Evolutionary conservation across 2,113 vertebrate species (phyloP).

Genomic region (Crypturellus undulatus): DNA sequence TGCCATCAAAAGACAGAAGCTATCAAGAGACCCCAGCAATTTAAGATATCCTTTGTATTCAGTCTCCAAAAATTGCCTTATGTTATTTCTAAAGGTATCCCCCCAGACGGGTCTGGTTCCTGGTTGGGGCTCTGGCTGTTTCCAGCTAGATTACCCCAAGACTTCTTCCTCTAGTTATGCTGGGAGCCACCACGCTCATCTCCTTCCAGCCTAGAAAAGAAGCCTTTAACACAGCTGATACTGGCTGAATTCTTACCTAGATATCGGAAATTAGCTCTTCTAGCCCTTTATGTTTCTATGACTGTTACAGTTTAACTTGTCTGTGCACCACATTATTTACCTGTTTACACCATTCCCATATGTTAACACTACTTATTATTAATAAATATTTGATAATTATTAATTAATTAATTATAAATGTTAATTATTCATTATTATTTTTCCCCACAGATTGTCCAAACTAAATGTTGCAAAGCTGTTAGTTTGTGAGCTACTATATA

Average conservation of each 20-base stretch:
- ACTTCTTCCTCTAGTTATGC: neutral
- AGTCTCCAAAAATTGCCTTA: neutral
- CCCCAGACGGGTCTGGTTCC: neutral
- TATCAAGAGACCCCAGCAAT: neutral
- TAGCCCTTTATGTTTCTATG: neutral
- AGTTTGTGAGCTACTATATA: neutral
- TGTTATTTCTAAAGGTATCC: neutral
- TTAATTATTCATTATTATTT: no score
- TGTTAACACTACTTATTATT: rapidly evolving
- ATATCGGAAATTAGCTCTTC: neutral
- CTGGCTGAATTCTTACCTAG: rapidly evolving
- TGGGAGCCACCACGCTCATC: neutral
- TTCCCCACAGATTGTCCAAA: neutral
- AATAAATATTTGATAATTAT: neutral
- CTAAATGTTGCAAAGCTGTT: no score
- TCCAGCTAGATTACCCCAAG: neutral
- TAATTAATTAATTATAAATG: no score
- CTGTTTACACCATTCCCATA: neutral
- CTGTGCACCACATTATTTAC: neutral
- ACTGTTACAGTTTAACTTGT: neutral
- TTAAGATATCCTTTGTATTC: neutral
- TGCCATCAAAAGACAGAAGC: neutral
- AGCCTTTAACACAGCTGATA: neutral
- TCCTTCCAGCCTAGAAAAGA: neutral
- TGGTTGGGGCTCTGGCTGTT: neutral